These are phyloP conservation scores for Scolopax bukidnonensis DNA, from an alignment of 2,797 vertebrate species.

Conservation along the genomic window DNA sequence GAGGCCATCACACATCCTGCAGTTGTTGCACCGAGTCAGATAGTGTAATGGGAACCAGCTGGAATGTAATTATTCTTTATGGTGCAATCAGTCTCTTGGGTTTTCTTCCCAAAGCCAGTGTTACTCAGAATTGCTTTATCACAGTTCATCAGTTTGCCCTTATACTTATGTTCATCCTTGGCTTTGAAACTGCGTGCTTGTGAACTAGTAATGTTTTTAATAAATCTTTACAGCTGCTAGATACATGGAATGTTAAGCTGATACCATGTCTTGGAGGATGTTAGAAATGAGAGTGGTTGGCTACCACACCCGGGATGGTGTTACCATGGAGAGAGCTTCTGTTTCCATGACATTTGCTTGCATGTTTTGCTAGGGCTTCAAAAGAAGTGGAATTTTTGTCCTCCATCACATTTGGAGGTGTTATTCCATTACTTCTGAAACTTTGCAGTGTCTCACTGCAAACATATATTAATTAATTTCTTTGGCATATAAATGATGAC, in stretches of 20 bases:
- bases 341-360: conserved; percentile 84
- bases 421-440: conserved; percentile 41
- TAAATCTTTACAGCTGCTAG: conserved; percentile 51
- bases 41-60: neutral
- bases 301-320: conserved; percentile 59
- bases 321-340: conserved; percentile 82
- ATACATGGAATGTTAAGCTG: conserved; percentile 59
- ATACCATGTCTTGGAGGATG: conserved; percentile 66
- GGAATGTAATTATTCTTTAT: conserved; percentile 27
- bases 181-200: conserved; percentile 56
- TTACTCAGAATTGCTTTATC: conserved; percentile 32
- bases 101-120: neutral
- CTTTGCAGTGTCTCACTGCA: conserved; percentile 7
- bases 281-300: conserved; percentile 68
- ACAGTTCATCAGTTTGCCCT: conserved; percentile 50
- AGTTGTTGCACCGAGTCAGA: neutral
- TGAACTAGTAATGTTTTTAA: conserved; percentile 67
- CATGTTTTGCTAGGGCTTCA: conserved; percentile 75
- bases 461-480: conserved; percentile 25
- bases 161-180: conserved; percentile 31
- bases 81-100: neutral
- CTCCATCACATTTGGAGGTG: conserved; percentile 54
- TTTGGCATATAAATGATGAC: neutral
- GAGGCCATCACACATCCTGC: neutral
- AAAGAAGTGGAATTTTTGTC: conserved; percentile 66